A percentile compares a stretch with the other conserved stretches of the same genome.
These are phyloP conservation scores for Hemiscyllium ocellatum DNA, from an alignment of 2,113 vertebrate species.

Conservation along the genomic window DNA sequence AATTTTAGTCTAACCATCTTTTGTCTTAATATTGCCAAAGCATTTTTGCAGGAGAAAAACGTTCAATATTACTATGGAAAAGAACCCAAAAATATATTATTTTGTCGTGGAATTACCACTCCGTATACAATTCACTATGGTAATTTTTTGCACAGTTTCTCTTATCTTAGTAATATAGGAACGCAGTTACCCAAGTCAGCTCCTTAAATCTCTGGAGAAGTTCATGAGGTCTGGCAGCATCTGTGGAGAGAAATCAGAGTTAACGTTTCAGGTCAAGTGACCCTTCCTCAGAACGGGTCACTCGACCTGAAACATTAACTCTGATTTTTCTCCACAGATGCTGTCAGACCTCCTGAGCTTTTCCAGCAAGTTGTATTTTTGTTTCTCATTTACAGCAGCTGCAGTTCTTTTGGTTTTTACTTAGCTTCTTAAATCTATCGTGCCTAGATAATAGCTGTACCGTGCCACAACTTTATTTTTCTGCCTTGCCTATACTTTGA, in stretches of 20 bases:
- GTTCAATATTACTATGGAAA: not conserved
- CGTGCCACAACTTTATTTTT: not conserved
- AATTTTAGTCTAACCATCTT: not conserved
- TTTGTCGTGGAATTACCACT: not conserved
- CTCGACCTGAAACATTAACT: too few species aligned
- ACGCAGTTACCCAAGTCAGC: not conserved
- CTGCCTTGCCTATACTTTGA: not conserved
- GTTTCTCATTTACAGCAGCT: too few species aligned
- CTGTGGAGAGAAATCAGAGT: too few species aligned
- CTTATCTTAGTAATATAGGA: not conserved
- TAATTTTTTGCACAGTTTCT: not conserved
- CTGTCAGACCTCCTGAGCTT: too few species aligned
- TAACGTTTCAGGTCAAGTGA: too few species aligned
- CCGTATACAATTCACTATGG: not conserved
- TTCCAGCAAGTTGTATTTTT: too few species aligned
- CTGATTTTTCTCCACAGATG: too few species aligned
- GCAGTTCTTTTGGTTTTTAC: too few species aligned
- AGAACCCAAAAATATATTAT: not conserved
- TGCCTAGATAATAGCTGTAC: not conserved
- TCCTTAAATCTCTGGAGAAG: not conserved
- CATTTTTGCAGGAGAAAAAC: not conserved
- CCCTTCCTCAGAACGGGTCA: too few species aligned
- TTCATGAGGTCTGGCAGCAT: too few species aligned
- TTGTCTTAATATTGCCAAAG: not conserved
- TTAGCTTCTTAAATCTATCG: not conserved